Percentiles rank a stretch among this genome's conserved stretches.
phyloP scores from a whole-genome alignment of 2,888 invertebrate species.

The Petrolisthes manimaculis region DNA sequence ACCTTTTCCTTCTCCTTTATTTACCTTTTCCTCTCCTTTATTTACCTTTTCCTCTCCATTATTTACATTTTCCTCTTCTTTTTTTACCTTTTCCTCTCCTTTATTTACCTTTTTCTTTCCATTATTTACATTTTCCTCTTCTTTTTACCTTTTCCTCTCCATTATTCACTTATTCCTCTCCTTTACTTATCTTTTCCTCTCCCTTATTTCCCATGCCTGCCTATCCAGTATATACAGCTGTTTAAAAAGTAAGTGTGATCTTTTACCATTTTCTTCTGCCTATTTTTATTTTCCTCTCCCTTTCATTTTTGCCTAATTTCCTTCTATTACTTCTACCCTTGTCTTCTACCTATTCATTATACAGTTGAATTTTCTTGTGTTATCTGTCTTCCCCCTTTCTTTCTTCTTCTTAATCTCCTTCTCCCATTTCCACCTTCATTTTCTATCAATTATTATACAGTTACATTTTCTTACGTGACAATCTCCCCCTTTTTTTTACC shows the following conservation, averaged over 20 bases:
- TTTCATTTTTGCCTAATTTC: no score
- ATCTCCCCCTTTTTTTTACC: slow-evolving; percentile 19
- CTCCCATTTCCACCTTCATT: not conserved
- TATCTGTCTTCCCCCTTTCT: not conserved
- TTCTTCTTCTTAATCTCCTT: not conserved
- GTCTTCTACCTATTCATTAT: no score
- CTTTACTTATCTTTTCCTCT: no score
- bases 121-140: not conserved
- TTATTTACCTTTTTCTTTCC: not conserved
- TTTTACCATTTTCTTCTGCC: no score
- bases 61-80: not conserved
- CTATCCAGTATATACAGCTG: no score
- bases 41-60: not conserved
- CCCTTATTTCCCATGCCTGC: no score
- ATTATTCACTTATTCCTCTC: not conserved
- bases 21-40: not conserved
- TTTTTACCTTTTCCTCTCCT: not conserved
- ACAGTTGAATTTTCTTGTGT: no score
- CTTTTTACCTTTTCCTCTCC: not conserved
- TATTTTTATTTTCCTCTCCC: no score
- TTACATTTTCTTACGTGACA: not conserved
- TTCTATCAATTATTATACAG: not conserved
- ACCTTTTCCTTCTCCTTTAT: not conserved
- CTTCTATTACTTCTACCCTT: no score
- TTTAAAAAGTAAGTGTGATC: no score